Base-by-base conservation (phyloP, 1,140 invertebrate genomes). In the Philotrypesis tridentata region DNA sequence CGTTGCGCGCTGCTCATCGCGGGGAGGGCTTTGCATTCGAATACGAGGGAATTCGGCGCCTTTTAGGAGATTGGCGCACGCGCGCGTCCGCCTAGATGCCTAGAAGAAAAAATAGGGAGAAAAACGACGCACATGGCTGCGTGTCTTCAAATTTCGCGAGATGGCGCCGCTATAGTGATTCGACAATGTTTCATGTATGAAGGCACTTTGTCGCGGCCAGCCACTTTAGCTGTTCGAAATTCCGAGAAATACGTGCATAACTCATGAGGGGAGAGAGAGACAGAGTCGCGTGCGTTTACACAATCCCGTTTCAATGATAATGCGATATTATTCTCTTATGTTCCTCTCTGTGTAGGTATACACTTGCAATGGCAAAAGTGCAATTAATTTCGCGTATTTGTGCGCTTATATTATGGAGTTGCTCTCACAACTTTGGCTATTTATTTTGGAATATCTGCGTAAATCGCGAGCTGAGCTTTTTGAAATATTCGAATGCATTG, bases 61-160 rank as follows among this genome's bases (percentile, higher is more conserved):
- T 81, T 81, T 81, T 75, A 75, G 43, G 70, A 81, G 63, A 81
- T 81, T 75, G 79, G 71, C 29, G 9, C 1, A 40, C 40, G 31
- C 27, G 23, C 17, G 4, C 8, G 40, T 55, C 1, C n/a, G 17
- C 37, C 40, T 55, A n/a, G n/a, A n/a, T n/a, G n/a, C 21, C 33
- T 37, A 25, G 0, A 37, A 27, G 17, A 21, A n/a, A 21, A 55
- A 21, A 55, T 21, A 65, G 12, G 29, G 14, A 7, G 48, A 27
- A 40, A 25, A n/a, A 40, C n/a, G n/a, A n/a, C n/a, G n/a, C n/a
- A n/a, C n/a, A 77, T 48, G 75, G n/a, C n/a, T n/a, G n/a, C 43
- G 37, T 48, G 63, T 76, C 75, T 77, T 68, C 63, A 77, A 77
- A 77, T 77, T 68, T 70, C 23, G 67, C 27, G 31, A 17, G 17